Percentiles rank a stretch among this genome's conserved stretches.
These are phyloP conservation scores for Lamellibrachia satsuma DNA, from an alignment of 2,888 invertebrate genomes.

Conservation along the genomic window DNA sequence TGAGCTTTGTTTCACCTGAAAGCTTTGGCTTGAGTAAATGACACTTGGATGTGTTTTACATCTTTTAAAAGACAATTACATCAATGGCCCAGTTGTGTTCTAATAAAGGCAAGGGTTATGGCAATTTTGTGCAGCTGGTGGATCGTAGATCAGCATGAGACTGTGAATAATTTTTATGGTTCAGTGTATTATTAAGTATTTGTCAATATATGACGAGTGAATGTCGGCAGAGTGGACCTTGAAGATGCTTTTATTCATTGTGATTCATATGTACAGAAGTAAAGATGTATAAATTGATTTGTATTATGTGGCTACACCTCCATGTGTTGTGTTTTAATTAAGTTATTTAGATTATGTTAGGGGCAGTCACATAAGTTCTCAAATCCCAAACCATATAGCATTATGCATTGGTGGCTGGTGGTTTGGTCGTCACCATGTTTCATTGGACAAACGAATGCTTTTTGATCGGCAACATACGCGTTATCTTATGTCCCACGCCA, in stretches of 20 bases:
- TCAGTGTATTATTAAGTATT: constrained; percentile 5
- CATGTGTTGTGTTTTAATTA: neutral
- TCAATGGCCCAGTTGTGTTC: neutral
- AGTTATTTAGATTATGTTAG: no score
- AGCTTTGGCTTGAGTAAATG: neutral
- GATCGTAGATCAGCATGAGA: neutral
- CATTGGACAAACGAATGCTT: no score
- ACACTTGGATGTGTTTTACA: neutral
- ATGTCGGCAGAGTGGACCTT: neutral
- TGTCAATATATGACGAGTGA: neutral
- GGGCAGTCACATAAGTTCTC: no score
- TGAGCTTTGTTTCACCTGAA: neutral
- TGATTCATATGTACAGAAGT: constrained; percentile 13
- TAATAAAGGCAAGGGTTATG: neutral
- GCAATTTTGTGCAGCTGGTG: neutral
- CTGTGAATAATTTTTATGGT: neutral
- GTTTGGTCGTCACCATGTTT: no score
- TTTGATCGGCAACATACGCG: no score
- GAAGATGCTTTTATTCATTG: constrained; percentile 6
- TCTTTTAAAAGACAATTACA: neutral
- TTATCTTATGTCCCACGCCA: no score
- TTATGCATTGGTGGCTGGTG: no score
- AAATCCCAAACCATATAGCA: no score
- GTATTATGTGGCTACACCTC: constrained; percentile 7
- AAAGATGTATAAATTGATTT: constrained; percentile 1